Percentiles rank a stretch among this genome's conserved stretches.
Conservation (phyloP, 2,113 vertebrate genomes). For the Origma solitaria region DNA sequence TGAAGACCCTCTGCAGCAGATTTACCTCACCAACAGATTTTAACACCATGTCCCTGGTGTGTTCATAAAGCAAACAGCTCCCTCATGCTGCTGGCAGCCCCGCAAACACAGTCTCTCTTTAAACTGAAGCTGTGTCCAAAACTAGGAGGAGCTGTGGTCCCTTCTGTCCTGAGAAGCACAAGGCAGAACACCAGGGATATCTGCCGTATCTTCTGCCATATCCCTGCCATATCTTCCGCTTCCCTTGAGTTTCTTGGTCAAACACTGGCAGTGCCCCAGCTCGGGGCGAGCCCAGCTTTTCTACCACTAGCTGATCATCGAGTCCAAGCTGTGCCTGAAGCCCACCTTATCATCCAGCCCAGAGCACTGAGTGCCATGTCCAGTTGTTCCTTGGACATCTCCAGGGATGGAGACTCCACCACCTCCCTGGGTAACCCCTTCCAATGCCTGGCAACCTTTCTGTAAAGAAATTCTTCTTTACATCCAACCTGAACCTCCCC, state of each 20-base stretch:
- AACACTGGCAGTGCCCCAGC: background rate
- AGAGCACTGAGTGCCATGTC: background rate
- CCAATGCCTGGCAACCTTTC: background rate
- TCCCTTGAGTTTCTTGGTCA: background rate
- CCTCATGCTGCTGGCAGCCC: accelerated
- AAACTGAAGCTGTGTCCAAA: background rate
- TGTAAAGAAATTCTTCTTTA: background rate
- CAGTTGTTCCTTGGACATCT: background rate
- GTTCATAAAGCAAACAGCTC: background rate
- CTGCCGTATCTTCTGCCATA: accelerated
- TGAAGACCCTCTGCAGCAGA: background rate
- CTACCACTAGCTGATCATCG: accelerated
- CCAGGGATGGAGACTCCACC: background rate
- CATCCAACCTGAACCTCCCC: background rate
- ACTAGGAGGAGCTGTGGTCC: accelerated
- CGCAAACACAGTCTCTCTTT: background rate
- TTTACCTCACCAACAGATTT: background rate
- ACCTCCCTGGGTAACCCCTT: background rate
- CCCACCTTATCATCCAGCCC: background rate
- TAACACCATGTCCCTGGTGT: accelerated
- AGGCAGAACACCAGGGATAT: background rate
- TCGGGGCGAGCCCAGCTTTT: background rate
- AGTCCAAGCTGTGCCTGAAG: background rate
- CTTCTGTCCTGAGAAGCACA: accelerated
- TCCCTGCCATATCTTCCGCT: background rate